Percentiles rank a stretch among this genome's conserved stretches.
Evolutionary conservation across 2,888 invertebrate species (phyloP).

Genomic region (Notodonta ziczac): DNA sequence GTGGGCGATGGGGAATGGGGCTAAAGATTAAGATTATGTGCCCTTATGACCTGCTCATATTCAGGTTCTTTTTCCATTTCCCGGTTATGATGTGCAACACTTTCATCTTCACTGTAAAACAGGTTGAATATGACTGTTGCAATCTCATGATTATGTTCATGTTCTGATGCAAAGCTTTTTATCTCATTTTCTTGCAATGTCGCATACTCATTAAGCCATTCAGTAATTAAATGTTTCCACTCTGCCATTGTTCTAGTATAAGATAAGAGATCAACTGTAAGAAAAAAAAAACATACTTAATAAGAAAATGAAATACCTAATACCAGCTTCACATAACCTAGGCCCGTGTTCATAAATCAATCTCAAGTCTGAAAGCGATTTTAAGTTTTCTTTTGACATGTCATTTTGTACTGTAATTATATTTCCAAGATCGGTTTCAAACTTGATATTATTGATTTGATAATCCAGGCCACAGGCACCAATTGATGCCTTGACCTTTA

Average conservation of each 20-base stretch:
- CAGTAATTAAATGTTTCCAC: slow-evolving; percentile 87
- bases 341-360: too few species aligned
- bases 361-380: too few species aligned
- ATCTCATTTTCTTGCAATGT: slow-evolving; percentile 90
- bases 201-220: slow-evolving; percentile 93
- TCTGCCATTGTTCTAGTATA: slow-evolving; percentile 61
- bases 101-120: slow-evolving; percentile 89
- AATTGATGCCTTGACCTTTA: background rate
- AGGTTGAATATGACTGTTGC: slow-evolving; percentile 92
- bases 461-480: too few species aligned
- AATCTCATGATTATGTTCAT: slow-evolving; percentile 93
- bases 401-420: too few species aligned
- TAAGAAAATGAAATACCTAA: background rate
- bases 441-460: too few species aligned
- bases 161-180: slow-evolving; percentile 90
- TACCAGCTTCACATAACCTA: background rate
- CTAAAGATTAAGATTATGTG: too few species aligned
- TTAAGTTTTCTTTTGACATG: too few species aligned
- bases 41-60: slow-evolving; percentile 58
- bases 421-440: too few species aligned
- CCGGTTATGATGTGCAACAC: slow-evolving; percentile 69
- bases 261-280: slow-evolving; percentile 17
- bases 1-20: too few species aligned
- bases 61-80: slow-evolving; percentile 46
- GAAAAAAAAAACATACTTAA: slow-evolving; percentile 4